These are phyloP conservation scores for Aphidius colemani DNA, from an alignment of 2,888 invertebrate genomes.

Conservation along the genomic window DNA sequence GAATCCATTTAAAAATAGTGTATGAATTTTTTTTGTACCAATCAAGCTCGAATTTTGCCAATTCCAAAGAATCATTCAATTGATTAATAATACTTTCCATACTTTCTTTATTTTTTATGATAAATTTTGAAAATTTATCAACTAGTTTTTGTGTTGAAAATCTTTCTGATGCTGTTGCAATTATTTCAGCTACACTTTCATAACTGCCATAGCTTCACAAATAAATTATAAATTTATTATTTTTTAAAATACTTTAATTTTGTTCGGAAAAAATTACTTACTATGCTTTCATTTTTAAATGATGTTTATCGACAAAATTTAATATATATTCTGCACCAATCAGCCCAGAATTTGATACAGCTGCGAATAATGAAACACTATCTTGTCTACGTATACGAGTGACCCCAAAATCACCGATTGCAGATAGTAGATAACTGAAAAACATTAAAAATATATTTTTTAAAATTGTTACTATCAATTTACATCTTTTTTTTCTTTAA, in stretches of 20 bases:
- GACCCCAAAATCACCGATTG: slow-evolving; percentile 54
- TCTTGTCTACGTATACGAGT: slow-evolving; percentile 59
- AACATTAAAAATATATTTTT: neutral
- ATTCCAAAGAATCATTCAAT: slow-evolving; percentile 35
- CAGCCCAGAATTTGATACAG: slow-evolving; percentile 48
- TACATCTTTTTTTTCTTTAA: no score
- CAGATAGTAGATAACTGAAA: slow-evolving; percentile 62
- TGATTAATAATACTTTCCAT: slow-evolving; percentile 27
- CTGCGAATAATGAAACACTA: slow-evolving; percentile 49
- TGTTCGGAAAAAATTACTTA: slow-evolving; percentile 34
- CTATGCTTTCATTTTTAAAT: slow-evolving; percentile 39
- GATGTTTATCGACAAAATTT: slow-evolving; percentile 40
- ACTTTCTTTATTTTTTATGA: slow-evolving; percentile 27
- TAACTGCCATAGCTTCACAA: slow-evolving; percentile 41
- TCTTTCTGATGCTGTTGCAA: slow-evolving; percentile 40
- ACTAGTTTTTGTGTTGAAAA: slow-evolving; percentile 43
- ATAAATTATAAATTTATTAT: neutral
- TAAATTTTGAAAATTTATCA: slow-evolving; percentile 36
- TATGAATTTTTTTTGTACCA: slow-evolving; percentile 37
- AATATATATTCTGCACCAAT: slow-evolving; percentile 51
- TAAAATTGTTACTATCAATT: no score
- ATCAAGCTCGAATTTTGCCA: slow-evolving; percentile 41
- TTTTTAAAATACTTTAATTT: neutral
- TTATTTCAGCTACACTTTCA: slow-evolving; percentile 34
- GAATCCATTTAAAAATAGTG: slow-evolving; percentile 36